Evolutionary conservation across 2,797 vertebrate species (phyloP).

Genomic region (Psittacula derbiana): DNA sequence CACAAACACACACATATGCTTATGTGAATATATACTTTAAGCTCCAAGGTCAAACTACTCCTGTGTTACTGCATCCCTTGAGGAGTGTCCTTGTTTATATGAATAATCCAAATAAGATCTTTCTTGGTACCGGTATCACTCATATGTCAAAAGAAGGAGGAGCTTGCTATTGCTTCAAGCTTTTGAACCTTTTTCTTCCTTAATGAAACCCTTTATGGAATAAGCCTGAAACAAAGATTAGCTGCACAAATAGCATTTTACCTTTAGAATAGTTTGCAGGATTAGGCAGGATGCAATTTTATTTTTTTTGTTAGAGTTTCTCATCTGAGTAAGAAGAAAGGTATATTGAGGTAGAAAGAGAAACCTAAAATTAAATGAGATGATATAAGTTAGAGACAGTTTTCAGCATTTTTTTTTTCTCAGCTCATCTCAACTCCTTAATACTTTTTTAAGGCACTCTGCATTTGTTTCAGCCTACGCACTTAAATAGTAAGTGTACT

Average conservation of each 20-base stretch:
- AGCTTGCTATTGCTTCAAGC: neutral
- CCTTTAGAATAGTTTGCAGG: neutral
- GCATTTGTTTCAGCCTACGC: neutral
- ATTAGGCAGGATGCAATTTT: neutral
- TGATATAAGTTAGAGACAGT: neutral
- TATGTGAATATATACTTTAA: neutral
- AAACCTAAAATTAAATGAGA: neutral
- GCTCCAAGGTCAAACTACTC: neutral
- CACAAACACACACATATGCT: neutral
- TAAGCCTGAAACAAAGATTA: neutral
- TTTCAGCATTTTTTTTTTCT: neutral
- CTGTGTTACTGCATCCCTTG: neutral
- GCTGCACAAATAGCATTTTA: neutral
- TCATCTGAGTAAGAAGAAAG: neutral
- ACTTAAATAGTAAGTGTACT: neutral
- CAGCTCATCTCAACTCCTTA: neutral
- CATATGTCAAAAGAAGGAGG: neutral
- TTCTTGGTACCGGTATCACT: neutral
- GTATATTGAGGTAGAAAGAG: neutral
- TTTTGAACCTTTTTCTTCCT: neutral
- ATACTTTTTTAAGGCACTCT: neutral
- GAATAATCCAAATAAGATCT: neutral
- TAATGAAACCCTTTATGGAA: neutral
- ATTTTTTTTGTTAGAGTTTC: neutral
- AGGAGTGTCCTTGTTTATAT: neutral